Conservation (phyloP, 2,888 invertebrate genomes). For the Archips xylosteana region DNA sequence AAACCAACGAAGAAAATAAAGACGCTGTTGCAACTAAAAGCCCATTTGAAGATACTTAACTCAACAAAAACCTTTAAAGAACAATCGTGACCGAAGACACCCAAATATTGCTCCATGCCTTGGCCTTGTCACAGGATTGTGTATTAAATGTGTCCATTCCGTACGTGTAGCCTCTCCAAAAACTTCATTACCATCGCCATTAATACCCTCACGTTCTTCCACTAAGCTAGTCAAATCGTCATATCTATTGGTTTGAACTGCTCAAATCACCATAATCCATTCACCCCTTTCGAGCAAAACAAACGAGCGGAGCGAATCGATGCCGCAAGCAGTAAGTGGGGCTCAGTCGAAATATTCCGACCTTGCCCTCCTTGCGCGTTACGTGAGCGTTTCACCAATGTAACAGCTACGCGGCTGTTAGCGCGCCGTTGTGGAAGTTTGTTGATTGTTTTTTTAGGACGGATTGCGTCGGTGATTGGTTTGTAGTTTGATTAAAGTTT, state of each 20-base stretch:
- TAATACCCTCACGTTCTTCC: neutral
- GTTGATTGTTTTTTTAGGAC: constrained; percentile 14
- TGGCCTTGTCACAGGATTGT: neutral
- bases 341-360: constrained; percentile 51
- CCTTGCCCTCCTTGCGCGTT: constrained; percentile 42
- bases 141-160: neutral
- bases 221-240: neutral
- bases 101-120: too few relatives aligned
- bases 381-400: constrained; percentile 40
- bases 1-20: too few relatives aligned
- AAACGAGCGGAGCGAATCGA: constrained; percentile 48
- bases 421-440: constrained; percentile 8
- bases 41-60: too few relatives aligned
- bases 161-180: neutral
- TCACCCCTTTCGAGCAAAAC: constrained; percentile 47
- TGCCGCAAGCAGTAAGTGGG: constrained; percentile 70
- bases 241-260: neutral
- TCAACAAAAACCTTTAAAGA: too few relatives aligned
- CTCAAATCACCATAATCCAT: constrained; percentile 37
- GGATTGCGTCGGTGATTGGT: constrained; percentile 4
- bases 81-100: too few relatives aligned
- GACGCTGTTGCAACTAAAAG: too few relatives aligned
- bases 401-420: constrained; percentile 24
- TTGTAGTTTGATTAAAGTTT: neutral
- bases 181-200: neutral